These are phyloP conservation scores for Macrocentrus cingulum DNA, from an alignment of 1,140 invertebrate genomes.

Conservation along the genomic window DNA sequence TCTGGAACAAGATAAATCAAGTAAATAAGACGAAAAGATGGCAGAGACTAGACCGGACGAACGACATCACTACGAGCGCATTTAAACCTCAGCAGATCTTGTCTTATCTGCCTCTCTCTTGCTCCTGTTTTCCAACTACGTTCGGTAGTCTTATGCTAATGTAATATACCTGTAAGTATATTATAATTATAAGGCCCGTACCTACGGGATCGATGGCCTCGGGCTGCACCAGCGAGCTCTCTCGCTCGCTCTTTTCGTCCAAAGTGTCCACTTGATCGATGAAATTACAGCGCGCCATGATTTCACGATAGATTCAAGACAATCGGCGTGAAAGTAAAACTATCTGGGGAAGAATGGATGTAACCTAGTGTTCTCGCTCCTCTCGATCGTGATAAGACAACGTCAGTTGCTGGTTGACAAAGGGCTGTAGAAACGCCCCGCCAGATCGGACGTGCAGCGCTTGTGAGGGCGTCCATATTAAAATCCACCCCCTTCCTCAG, in stretches of 20 bases:
- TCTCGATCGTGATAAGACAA: conserved; percentile 46
- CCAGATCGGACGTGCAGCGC: conserved; percentile 46
- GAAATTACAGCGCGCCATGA: background rate
- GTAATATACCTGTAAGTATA: conserved; percentile 30
- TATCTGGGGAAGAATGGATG: background rate
- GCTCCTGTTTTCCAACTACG: background rate
- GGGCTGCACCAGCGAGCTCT: background rate
- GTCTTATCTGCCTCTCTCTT: conserved; percentile 11
- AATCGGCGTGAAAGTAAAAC: background rate
- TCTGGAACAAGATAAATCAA: too few relatives aligned
- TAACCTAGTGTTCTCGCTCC: background rate
- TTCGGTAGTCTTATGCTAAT: conserved; percentile 30
- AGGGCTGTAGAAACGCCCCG: conserved; percentile 47
- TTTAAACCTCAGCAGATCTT: conserved; percentile 18
- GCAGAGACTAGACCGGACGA: background rate
- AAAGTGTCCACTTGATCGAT: background rate
- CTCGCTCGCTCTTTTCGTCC: background rate
- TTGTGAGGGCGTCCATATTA: conserved; percentile 53
- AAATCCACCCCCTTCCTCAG: conserved; percentile 34
- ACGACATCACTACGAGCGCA: conserved; percentile 5
- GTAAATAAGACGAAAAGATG: background rate
- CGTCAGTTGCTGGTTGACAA: conserved; percentile 52
- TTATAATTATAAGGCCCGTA: conserved; percentile 30
- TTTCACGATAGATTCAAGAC: too few relatives aligned
- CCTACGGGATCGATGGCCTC: conserved; percentile 17